These are phyloP conservation scores for Trematocara zebra DNA, from an alignment of 2,113 vertebrate genomes.

Conservation along the genomic window DNA sequence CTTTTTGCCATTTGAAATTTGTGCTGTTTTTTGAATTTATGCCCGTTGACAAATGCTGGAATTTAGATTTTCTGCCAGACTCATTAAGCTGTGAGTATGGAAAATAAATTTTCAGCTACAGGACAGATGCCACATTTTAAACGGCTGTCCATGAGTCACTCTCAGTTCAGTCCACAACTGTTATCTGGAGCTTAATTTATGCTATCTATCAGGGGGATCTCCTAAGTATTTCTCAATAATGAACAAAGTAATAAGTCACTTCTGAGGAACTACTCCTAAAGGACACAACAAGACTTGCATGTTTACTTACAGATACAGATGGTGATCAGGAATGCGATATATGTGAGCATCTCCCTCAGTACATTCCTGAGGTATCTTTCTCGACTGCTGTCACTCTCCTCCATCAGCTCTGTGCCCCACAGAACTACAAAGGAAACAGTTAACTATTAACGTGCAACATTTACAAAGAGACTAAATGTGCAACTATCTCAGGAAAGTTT, in stretches of 20 bases:
- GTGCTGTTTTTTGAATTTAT: not conserved
- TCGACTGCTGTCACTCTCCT: slow-evolving; percentile 83
- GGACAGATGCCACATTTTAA: not conserved
- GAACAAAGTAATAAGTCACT: not conserved
- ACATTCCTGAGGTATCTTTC: slow-evolving; percentile 88
- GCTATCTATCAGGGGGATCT: not conserved
- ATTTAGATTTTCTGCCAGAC: not conserved
- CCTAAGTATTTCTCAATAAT: not conserved
- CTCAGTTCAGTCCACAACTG: not conserved
- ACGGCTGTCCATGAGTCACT: not conserved
- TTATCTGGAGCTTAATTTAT: not conserved
- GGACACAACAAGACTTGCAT: not conserved
- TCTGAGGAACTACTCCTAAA: not conserved
- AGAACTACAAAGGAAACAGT: slow-evolving; percentile 75
- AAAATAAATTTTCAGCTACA: slow-evolving; percentile 7
- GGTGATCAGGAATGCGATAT: slow-evolving; percentile 84
- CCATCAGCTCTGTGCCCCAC: slow-evolving; percentile 95
- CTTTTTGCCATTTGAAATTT: not conserved
- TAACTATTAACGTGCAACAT: not conserved
- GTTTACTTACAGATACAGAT: slow-evolving; percentile 86
- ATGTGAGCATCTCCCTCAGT: slow-evolving; percentile 86
- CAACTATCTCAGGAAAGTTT: not conserved
- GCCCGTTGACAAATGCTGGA: not conserved
- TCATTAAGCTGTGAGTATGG: not conserved
- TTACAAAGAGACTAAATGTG: not conserved